Evolutionary conservation across 2,113 vertebrate species (phyloP), one percentile per base, ranked within the genome.

Genomic region (Trichechus manatus): DNA sequence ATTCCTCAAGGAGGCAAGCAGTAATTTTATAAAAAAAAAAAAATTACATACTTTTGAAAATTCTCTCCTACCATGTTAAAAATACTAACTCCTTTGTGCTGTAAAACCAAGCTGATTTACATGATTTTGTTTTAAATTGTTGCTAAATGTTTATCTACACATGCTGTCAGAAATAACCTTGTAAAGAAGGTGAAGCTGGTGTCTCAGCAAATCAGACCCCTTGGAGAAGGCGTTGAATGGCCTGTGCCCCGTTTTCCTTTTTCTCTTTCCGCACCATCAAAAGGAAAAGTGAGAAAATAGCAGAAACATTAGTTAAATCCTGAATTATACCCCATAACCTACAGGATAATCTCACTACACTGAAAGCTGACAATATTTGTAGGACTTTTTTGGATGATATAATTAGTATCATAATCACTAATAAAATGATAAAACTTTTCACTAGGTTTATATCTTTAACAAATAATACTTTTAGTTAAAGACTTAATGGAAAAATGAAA

Each of bases 91-190:
- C 97, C 98, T 97, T 95, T 94, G 61, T 78, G 96, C 97, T 97
- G 97, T 44, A 97, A 97, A 98, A 88, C 95, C 95, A 92, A 95
- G 97, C 94, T 97, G 96, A 98, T 94, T 98, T 97, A 98, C 97
- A 97, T 84, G 98, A 97, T 96, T 98, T 93, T 97, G 96, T 98
- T 97, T 98, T 98, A 98, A 98, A 97, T 97, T 42, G 98, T 98
- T 98, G 98, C 98, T 99, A 99, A 97, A 99, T 98, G 98, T 99
- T 99, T 98, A 99, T 99, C 99, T 99, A 99, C 99, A 99, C 99
- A 99, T 99, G 99, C 99, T 99, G 99, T 99, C 99, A 99, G 98
- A 98, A 99, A 99, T 99, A 99, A 99, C 99, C 99, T 99, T 99
- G 99, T 99, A 98, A 99, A 98, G 99, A 99, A 99, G 99, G 98